Percentiles rank a stretch among this genome's conserved stretches.
These are phyloP conservation scores for Ctenochaetus hawaiiensis DNA, from an alignment of 2,797 vertebrate species.

Conservation along the genomic window DNA sequence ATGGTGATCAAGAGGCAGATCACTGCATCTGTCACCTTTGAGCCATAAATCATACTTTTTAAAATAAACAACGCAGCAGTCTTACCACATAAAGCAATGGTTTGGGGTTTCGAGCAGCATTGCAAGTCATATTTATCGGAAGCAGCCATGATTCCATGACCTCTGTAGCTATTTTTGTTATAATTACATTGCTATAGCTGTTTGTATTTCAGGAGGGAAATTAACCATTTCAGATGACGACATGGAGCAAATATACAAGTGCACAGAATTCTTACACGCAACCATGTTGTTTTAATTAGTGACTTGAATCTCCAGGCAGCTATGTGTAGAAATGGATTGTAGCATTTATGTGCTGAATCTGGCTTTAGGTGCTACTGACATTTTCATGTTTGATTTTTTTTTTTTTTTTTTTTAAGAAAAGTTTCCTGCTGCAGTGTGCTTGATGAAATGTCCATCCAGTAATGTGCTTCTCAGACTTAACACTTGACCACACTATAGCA, in stretches of 20 bases:
- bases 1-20: conserved; percentile 58
- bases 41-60: conserved; percentile 56
- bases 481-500: conserved; percentile 29
- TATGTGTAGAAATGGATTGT: conserved; percentile 36
- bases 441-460: conserved; percentile 47
- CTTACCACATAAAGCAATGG: conserved; percentile 59
- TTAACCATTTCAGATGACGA: conserved; percentile 39
- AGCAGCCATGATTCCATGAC: conserved; percentile 39
- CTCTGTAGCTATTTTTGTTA: conserved; percentile 38
- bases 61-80: conserved; percentile 67
- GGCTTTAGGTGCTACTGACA: conserved; percentile 39
- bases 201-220: conserved; percentile 53
- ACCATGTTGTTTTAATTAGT: conserved; percentile 21
- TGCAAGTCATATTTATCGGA: conserved; percentile 44
- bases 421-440: conserved; percentile 39
- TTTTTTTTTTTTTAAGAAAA: conserved; percentile 10
- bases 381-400: conserved; percentile 50
- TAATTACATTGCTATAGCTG: conserved; percentile 45
- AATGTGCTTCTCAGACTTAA: conserved; percentile 60
- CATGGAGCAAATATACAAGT: conserved; percentile 32
- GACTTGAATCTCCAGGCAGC: conserved; percentile 48
- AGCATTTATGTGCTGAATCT: conserved; percentile 50
- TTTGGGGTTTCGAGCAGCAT: conserved; percentile 20
- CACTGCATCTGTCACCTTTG: conserved; percentile 67
- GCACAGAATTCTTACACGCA: conserved; percentile 34